Percentiles rank a stretch among this genome's conserved stretches.
These are phyloP conservation scores for Heliothis peltigera DNA, from an alignment of 2,888 invertebrate genomes.

Conservation along the genomic window DNA sequence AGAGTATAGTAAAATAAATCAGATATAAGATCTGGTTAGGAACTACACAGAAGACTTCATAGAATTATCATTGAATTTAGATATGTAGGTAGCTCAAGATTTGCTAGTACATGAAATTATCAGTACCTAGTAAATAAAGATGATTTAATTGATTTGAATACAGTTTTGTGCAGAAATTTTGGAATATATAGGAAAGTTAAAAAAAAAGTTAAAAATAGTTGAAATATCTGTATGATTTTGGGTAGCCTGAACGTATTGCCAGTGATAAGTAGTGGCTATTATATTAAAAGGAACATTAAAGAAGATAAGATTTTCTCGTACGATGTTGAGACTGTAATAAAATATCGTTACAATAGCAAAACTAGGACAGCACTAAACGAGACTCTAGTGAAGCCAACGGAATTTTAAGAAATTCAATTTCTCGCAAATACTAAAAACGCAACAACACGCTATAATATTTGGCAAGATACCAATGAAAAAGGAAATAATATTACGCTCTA, in stretches of 20 bases:
- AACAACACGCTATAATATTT: slow-evolving; percentile 54
- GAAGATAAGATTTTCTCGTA: slow-evolving; percentile 14
- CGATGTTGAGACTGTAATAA: slow-evolving; percentile 14
- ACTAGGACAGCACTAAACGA: slow-evolving; percentile 53
- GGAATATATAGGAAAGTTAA: too few relatives aligned
- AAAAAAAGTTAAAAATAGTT: too few relatives aligned
- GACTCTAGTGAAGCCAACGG: slow-evolving; percentile 41
- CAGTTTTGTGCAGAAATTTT: too few relatives aligned
- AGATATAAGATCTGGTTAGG: slow-evolving; percentile 31
- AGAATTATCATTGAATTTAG: slow-evolving; percentile 13
- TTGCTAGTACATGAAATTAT: neutral
- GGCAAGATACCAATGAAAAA: slow-evolving; percentile 62
- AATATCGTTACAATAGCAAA: slow-evolving; percentile 42
- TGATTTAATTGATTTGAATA: too few relatives aligned
- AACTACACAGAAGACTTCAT: slow-evolving; percentile 36
- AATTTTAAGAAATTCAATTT: slow-evolving; percentile 60
- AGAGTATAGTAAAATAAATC: slow-evolving; percentile 38
- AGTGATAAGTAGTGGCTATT: neutral
- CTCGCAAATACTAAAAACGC: slow-evolving; percentile 47
- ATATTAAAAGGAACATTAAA: neutral
- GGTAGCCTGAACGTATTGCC: neutral
- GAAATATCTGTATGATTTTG: neutral
- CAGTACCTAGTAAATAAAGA: too few relatives aligned
- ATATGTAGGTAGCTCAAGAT: neutral
- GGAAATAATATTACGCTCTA: slow-evolving; percentile 42